Conservation (phyloP, 2,113 vertebrate species). For the Syngnathus floridae region DNA sequence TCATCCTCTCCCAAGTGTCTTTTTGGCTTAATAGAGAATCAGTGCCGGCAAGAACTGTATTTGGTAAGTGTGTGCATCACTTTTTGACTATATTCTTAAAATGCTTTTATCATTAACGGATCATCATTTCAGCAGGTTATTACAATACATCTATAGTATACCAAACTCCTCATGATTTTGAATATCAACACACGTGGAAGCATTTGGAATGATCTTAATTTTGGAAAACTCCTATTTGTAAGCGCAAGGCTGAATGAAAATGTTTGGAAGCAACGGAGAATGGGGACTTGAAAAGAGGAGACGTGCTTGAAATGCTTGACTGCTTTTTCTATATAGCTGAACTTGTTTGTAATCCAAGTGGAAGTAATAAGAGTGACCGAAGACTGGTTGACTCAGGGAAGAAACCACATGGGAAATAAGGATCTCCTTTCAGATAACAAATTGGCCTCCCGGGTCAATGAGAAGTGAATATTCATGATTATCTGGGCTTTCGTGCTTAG, state of each 20-base stretch:
- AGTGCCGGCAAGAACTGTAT: conserved; percentile 94
- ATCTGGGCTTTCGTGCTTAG: not conserved
- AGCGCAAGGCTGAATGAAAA: not conserved
- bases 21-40: conserved; percentile 99
- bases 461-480: not conserved
- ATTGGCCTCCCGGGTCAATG: not conserved
- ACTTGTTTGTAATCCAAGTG: conserved; percentile 26
- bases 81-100: not conserved
- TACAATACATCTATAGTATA: not conserved
- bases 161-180: not conserved
- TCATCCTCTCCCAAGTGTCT: conserved; percentile 97
- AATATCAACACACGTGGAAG: not conserved
- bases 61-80: conserved; percentile 76
- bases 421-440: not conserved
- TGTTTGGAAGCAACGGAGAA: not conserved
- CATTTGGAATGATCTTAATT: too few relatives aligned
- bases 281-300: not conserved
- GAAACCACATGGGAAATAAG: not conserved
- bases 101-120: not conserved
- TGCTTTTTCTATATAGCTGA: conserved; percentile 20
- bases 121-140: not conserved
- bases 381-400: conserved; percentile 3
- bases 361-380: conserved; percentile 33
- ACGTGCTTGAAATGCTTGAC: not conserved
- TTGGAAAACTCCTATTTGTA: not conserved